Base-by-base conservation (phyloP, 2,888 invertebrate species). In the Druceiella hillmani region DNA sequence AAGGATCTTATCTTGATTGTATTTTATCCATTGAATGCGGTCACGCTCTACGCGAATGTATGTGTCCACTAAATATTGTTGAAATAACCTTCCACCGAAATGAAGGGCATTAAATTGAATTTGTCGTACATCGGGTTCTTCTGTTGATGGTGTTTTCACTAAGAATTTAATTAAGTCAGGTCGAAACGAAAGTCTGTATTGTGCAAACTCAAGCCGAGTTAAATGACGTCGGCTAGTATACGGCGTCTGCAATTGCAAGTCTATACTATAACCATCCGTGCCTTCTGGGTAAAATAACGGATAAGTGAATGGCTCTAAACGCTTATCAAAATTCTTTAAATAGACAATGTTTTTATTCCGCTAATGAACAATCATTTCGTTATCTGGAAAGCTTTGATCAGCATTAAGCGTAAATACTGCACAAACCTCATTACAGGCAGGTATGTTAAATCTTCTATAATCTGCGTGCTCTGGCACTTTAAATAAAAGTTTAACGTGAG, bases 201-300 rank as follows among this genome's bases (percentile, higher is more conserved):
- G 43, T 40, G 45, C 43, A 34, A 42, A 26, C 40, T 45, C 41
- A 40, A 45, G 40, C 25, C 34, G 44, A 40, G 43, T 40, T 40
- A 45, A 40, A 45, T 45, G 29, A 43, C 40, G 39, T 32, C 38
- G 38, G 35, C 43, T 43, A 7, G 40, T 27, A 17, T 42, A 42
- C 39, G 42, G 39, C 30, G 39, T 45, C 33, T 43, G 38, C 38
- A 45, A 40, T 33, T 37, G n/a, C 37, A 40, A 45, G 38, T 43
- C 41, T 38, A 41, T 38, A 26, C 41, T 38, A 41, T 36, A 47
- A 30, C 45, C 45, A 38, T 43, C 43, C 33, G 47, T 45, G 28
- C 47, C 42, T 10, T 33, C 31, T n/a, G 44, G 46, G 41, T 46
- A 42, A 42, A 44, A 44, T 44, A 44, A 42, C 22, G 44, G 44